Conservation (phyloP, 2,113 vertebrate species). For the Manacus vitellinus region DNA sequence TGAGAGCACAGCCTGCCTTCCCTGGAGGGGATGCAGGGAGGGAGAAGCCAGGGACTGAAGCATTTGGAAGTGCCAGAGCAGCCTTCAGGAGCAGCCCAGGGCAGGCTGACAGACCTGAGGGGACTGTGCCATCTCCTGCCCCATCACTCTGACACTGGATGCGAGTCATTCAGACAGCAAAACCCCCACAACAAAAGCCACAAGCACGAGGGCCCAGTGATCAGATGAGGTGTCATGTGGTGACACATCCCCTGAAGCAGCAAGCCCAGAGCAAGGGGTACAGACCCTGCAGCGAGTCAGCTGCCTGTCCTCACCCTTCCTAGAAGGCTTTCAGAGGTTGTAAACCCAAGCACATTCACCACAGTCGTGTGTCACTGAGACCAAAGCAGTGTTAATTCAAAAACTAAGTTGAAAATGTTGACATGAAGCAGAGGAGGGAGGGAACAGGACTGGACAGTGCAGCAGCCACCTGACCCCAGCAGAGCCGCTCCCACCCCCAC, state of each 20-base stretch:
- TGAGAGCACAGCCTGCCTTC: not conserved
- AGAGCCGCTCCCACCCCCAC: not conserved
- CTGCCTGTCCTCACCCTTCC: not conserved
- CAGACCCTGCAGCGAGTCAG: not conserved
- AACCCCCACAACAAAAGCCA: not conserved
- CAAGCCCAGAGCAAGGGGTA: not conserved
- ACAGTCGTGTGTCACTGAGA: rapidly evolving
- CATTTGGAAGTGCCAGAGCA: not conserved
- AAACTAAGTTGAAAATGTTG: not conserved
- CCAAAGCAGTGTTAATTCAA: rapidly evolving
- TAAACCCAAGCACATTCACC: not conserved
- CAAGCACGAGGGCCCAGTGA: not conserved
- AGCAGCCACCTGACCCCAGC: not conserved
- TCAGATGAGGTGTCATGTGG: rapidly evolving
- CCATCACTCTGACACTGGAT: not conserved
- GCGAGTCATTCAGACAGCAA: not conserved
- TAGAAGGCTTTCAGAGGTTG: not conserved
- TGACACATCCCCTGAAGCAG: rapidly evolving
- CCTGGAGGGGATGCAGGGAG: not conserved
- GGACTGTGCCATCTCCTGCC: not conserved
- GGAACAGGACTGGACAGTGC: not conserved
- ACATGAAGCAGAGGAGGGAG: not conserved
- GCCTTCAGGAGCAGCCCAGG: not conserved
- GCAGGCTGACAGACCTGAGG: not conserved
- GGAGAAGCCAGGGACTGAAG: not conserved